phyloP scores from a whole-genome alignment of 2,888 invertebrate genomes.

The Ormyrus labotus region DNA sequence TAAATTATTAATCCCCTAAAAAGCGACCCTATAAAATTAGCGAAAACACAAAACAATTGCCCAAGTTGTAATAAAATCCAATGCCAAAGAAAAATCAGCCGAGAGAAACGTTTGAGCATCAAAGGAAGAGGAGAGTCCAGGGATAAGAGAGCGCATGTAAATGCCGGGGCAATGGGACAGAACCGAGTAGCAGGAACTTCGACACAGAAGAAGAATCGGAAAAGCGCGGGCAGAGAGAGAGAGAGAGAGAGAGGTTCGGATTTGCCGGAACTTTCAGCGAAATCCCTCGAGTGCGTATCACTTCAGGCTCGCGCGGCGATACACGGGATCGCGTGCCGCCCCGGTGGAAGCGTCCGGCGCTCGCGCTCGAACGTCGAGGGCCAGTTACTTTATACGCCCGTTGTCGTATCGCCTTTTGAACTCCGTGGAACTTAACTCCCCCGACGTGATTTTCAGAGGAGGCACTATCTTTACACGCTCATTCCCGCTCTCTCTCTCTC shows the following conservation, averaged over 20 bases:
- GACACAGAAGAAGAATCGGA: no score
- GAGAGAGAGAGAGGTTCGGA: not conserved
- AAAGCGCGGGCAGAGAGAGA: not conserved
- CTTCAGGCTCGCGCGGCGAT: not conserved
- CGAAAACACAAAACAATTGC: no score
- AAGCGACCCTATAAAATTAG: no score
- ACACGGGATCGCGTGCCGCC: not conserved
- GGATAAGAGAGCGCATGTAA: no score
- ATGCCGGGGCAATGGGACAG: no score
- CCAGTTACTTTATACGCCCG: not conserved
- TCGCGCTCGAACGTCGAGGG: not conserved
- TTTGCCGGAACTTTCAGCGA: constrained; percentile 18
- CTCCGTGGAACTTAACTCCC: constrained; percentile 42
- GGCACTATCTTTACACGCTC: constrained; percentile 35
- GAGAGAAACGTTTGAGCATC: no score
- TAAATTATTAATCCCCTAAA: no score
- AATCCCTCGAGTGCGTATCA: constrained; percentile 61
- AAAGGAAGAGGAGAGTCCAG: no score
- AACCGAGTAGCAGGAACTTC: no score
- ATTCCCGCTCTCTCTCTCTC: not conserved
- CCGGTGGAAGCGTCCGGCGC: constrained; percentile 18
- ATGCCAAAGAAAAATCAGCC: no score
- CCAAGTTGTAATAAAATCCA: no score
- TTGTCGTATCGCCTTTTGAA: constrained; percentile 21
- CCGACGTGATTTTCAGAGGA: constrained; percentile 23